phyloP scores from a whole-genome alignment of 2,113 vertebrate genomes.

The Scatophagus argus region DNA sequence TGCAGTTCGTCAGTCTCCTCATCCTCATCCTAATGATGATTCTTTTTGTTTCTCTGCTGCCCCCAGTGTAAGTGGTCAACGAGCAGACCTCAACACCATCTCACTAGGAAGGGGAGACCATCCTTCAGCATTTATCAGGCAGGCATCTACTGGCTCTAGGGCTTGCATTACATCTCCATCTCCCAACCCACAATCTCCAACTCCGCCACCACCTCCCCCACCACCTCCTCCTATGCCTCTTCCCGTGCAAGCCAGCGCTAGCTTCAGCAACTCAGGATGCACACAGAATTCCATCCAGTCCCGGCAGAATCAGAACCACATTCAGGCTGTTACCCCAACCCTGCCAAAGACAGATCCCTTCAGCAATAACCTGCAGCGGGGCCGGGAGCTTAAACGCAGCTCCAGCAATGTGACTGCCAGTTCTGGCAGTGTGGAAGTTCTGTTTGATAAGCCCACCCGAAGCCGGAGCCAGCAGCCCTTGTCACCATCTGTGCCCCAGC shows the following conservation, averaged over 20 bases:
- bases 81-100: slow-evolving; percentile 87
- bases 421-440: slow-evolving; percentile 85
- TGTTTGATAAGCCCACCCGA: slow-evolving; percentile 87
- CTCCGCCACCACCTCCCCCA: slow-evolving; percentile 67
- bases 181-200: slow-evolving; percentile 54
- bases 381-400: slow-evolving; percentile 86
- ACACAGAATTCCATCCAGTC: slow-evolving; percentile 88
- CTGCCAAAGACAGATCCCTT: slow-evolving; percentile 83
- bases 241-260: slow-evolving; percentile 86
- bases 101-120: slow-evolving; percentile 90
- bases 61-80: slow-evolving; percentile 94
- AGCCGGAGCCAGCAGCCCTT: slow-evolving; percentile 82
- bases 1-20: slow-evolving; percentile 82
- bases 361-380: slow-evolving; percentile 85
- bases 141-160: slow-evolving; percentile 78
- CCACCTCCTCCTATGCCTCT: slow-evolving; percentile 63
- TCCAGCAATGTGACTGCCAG: slow-evolving; percentile 86
- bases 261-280: slow-evolving; percentile 86
- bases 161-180: slow-evolving; percentile 83
- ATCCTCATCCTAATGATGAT: slow-evolving; percentile 85
- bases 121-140: slow-evolving; percentile 91
- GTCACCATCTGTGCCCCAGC: slow-evolving; percentile 70
- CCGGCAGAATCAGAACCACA: slow-evolving; percentile 88
- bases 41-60: slow-evolving; percentile 93
- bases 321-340: slow-evolving; percentile 81